Base-by-base conservation (phyloP, 2,113 vertebrate species). In the Psittacula cyanocephala region DNA sequence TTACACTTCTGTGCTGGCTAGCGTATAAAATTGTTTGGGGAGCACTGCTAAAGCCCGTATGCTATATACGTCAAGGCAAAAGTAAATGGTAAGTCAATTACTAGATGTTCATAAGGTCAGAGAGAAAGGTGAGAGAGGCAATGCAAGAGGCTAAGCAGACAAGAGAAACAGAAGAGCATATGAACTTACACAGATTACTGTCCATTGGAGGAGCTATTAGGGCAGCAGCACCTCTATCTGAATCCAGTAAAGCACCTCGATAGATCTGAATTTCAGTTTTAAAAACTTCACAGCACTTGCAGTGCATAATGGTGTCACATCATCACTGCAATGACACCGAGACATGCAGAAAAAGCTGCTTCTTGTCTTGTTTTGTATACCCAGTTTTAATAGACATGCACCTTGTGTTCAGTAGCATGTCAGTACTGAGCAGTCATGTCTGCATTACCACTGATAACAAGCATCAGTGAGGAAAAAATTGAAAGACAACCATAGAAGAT, bases 391-490 rank as follows among this genome's bases (percentile, higher is more conserved):
- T 0, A 93, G 96, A 39, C 64, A 23, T 6, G 19, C 76, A 47
- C 52, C n/a, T 31, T 44, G 82, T 74, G 68, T 81, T 86, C 22
- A 2, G 70, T 9, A 57, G 76, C 25, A 24, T 74, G 86, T 79
- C 92, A 81, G 91, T 14, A 8, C 47, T 8, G 18, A 84, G 82
- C 88, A 70, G 81, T 7, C 22, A 1, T 44, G 87, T 29, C 94
- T 91, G 89, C 80, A 47, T 53, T 70, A 10, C 77, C 28, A 3
- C 95, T 94, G 92, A 94, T 96, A 96, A 94, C 87, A 43, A 57
- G 82, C 83, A 47, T 31, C 82, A 60, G 59, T 3, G 78, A 90
- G 83, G 62, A 29, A 28, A 69, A 49, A 17, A 63, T 3, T 76
- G 88, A 85, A 76, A 93, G 77, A 57, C 39, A 69, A 29, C 89